Conservation (phyloP, 2,888 invertebrate genomes). For the Taphrorychus bicolor region DNA sequence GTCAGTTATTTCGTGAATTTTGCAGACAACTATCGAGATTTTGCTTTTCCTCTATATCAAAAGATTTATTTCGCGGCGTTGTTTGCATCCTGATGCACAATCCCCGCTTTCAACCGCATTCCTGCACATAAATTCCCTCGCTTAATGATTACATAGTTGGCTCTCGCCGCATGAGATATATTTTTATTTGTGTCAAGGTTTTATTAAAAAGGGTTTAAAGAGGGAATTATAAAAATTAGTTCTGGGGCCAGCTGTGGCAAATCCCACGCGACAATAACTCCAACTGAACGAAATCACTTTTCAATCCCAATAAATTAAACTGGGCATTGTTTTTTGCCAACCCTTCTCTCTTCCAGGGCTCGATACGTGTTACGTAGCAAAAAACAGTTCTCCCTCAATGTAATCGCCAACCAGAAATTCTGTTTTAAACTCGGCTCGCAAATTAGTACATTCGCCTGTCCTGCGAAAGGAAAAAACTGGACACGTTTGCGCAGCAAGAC, state of each 20-base stretch:
- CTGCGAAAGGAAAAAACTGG: not conserved
- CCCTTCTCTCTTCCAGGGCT: not conserved
- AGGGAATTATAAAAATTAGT: not conserved
- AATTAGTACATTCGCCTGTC: not conserved
- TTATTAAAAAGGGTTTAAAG: not conserved
- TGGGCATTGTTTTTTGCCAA: not conserved
- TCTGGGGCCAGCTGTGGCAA: not conserved
- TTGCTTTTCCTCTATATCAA: conserved; percentile 9
- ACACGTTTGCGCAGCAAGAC: not conserved
- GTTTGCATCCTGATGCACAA: conserved; percentile 10
- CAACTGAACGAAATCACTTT: not conserved
- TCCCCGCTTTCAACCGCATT: not conserved
- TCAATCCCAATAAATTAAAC: not conserved
- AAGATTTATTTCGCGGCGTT: conserved; percentile 16
- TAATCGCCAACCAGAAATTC: not conserved
- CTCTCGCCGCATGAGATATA: not conserved
- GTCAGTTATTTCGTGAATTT: conserved; percentile 14
- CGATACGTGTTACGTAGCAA: not conserved
- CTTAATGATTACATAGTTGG: not conserved
- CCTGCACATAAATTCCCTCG: not conserved
- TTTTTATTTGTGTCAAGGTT: not conserved
- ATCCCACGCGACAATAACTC: not conserved
- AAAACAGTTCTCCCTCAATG: not conserved
- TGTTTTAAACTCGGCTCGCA: not conserved
- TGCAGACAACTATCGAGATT: conserved; percentile 4